Percentiles rank a stretch among this genome's conserved stretches.
Conservation (phyloP, 2,888 invertebrate species). For the Cryptus viduatorius region DNA sequence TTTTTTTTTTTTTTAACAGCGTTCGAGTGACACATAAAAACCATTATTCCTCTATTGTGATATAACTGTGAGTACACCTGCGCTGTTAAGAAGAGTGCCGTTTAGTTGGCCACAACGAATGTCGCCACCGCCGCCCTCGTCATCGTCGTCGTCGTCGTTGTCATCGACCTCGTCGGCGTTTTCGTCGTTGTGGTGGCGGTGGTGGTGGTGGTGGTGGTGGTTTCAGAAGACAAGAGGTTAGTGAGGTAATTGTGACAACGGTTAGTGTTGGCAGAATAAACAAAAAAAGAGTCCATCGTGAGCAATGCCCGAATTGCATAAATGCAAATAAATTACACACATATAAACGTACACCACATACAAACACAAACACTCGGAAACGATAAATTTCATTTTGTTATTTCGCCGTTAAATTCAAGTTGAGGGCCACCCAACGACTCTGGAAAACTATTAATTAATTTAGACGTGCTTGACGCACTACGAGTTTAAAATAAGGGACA, state of each 20-base stretch:
- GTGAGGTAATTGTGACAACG: conserved; percentile 80
- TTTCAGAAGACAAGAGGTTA: conserved; percentile 81
- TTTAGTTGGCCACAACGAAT: conserved; percentile 56
- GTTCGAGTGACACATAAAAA: conserved; percentile 84
- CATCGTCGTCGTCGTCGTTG: conserved; percentile 42
- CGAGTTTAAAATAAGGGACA: conserved; percentile 74
- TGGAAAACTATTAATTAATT: conserved; percentile 77
- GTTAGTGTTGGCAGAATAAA: conserved; percentile 18
- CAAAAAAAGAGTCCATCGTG: conserved; percentile 23
- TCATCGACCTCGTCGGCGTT: not conserved
- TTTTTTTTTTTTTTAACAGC: conserved; percentile 74
- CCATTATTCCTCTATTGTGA: conserved; percentile 84
- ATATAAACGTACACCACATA: not conserved
- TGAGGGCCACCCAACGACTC: conserved; percentile 60
- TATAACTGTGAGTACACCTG: conserved; percentile 82
- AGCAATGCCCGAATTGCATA: conserved; percentile 16
- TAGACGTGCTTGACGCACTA: conserved; percentile 76
- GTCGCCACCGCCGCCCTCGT: conserved; percentile 49
- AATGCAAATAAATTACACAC: conserved; percentile 11
- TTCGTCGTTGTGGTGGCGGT: no score
- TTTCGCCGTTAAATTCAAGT: conserved; percentile 38
- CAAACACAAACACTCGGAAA: conserved; percentile 8
- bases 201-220: conserved; percentile 28
- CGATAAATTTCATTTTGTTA: conserved; percentile 7
- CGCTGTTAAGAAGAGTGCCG: conserved; percentile 56